Evolutionary conservation across 2,113 vertebrate genomes (phyloP).

Genomic region (Cyphomyrus plagiostoma): DNA sequence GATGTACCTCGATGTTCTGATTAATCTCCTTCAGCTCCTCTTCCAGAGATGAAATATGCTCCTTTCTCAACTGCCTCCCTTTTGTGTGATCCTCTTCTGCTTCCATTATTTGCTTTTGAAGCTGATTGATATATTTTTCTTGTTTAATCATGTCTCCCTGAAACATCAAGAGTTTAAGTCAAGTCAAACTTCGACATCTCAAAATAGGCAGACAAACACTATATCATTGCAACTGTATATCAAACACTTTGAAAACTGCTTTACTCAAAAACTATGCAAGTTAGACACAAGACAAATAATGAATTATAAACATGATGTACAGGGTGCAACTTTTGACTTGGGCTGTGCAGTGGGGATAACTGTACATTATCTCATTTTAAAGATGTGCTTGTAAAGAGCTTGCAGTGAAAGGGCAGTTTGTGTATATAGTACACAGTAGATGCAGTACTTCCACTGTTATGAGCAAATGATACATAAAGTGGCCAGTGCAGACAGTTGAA

Average conservation of each 20-base stretch:
- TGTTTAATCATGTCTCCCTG: conserved; percentile 73
- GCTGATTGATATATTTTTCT: conserved; percentile 56
- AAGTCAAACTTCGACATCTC: not conserved
- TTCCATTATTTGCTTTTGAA: conserved; percentile 58
- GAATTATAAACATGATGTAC: not conserved
- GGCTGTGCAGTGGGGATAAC: not conserved
- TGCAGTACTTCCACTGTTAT: not conserved
- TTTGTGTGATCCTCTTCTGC: conserved; percentile 41
- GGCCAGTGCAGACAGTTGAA: not conserved
- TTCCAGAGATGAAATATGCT: conserved; percentile 47
- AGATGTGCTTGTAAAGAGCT: not conserved
- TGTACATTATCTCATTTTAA: not conserved
- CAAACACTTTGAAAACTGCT: not conserved
- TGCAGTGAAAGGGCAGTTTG: not conserved
- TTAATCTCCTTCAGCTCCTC: conserved; percentile 50
- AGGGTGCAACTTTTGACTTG: not conserved
- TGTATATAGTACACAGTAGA: not conserved
- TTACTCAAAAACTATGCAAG: not conserved
- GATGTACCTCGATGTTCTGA: conserved; percentile 63
- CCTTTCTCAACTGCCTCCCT: conserved; percentile 39
- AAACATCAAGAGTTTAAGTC: not conserved
- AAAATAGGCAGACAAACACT: not conserved
- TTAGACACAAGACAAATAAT: not conserved
- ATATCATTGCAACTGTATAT: not conserved
- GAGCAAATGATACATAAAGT: not conserved